Base-by-base conservation (phyloP, 2,113 vertebrate genomes). In the Psilopsiagon aymara region DNA sequence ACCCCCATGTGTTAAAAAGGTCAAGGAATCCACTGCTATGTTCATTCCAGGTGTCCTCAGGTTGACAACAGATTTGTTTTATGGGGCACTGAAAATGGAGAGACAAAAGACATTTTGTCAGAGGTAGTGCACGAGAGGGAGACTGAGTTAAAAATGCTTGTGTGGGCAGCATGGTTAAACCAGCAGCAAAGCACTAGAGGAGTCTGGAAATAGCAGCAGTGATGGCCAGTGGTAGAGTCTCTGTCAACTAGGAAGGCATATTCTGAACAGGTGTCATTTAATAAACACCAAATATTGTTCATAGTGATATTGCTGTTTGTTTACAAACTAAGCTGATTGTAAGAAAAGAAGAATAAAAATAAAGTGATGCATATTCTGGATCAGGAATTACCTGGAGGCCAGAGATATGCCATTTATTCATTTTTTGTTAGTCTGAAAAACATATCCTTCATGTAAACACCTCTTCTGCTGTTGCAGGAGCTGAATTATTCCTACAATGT, bases 11-110 rank as follows among this genome's bases (percentile, higher is more conserved):
- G 92, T 82, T 95, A 87, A 92, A 92, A 95, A 96, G 95, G 95
- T 96, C 83, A 93, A 90, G 92, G 74, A 93, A 90, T 92, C 57
- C 1, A 6, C 80, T 69, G 80, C 60, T 52, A 76, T 85, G 95
- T 95, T 91, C 83, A 66, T 93, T 85, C 92, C 95, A 95, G 92
- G 90, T 96, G 95, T 96, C 86, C 69, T 86, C 55, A 91, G 92
- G 92, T 84, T 86, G 95, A 92, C 80, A 93, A 84, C 88, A 91
- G 90, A 76, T 95, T 96, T 96, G 80, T 95, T 94, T 96, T 96
- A 93, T 93, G 94, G 69, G 77, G 57, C 86, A 62, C 62, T 84
- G 88, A 78, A 92, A 93, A 29, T 0, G 2, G 37, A 86, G 80
- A 92, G 62, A 82, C 83, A 86, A 93, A 95, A 96, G 82, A 52